A percentile compares a stretch with the other conserved stretches of the same genome.
Evolutionary conservation across 2,888 invertebrate species (phyloP).

Genomic region (Koerneria pararmatus): DNA sequence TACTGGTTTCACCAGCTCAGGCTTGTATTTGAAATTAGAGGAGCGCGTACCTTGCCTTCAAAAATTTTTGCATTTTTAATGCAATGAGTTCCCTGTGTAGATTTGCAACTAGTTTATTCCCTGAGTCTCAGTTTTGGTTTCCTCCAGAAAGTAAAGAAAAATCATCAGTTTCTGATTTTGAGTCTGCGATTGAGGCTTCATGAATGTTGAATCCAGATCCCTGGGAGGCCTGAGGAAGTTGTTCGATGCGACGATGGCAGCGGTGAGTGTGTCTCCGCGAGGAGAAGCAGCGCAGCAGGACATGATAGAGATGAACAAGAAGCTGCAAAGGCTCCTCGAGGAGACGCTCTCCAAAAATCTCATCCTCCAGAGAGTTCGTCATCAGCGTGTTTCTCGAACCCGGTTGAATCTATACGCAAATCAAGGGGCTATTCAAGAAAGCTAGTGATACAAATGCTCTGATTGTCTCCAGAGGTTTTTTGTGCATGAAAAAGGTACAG

Average conservation of each 20-base stretch:
- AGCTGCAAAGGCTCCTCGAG: slow-evolving; percentile 42
- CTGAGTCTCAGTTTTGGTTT: neutral
- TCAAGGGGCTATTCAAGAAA: no score
- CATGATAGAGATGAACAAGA: slow-evolving; percentile 42
- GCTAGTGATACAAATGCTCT: no score
- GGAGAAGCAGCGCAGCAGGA: slow-evolving; percentile 25
- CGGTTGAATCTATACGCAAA: no score
- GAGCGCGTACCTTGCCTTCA: no score
- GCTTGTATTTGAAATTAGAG: no score
- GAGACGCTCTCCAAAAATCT: slow-evolving; percentile 46
- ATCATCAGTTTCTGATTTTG: neutral
- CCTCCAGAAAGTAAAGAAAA: slow-evolving; percentile 1
- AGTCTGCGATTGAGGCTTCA: neutral
- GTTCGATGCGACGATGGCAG: slow-evolving; percentile 28
- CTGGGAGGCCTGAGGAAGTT: slow-evolving; percentile 33
- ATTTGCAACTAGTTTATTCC: no score
- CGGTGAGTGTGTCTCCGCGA: slow-evolving; percentile 30
- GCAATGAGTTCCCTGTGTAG: no score
- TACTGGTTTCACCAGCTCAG: no score
- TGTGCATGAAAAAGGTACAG: no score
- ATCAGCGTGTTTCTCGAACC: neutral
- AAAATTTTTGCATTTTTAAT: no score
- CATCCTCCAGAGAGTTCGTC: slow-evolving; percentile 34
- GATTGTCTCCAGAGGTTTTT: no score
- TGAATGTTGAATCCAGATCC: no score